phyloP scores from a whole-genome alignment of 2,888 invertebrate species.

The Subacronicta megacephala region DNA sequence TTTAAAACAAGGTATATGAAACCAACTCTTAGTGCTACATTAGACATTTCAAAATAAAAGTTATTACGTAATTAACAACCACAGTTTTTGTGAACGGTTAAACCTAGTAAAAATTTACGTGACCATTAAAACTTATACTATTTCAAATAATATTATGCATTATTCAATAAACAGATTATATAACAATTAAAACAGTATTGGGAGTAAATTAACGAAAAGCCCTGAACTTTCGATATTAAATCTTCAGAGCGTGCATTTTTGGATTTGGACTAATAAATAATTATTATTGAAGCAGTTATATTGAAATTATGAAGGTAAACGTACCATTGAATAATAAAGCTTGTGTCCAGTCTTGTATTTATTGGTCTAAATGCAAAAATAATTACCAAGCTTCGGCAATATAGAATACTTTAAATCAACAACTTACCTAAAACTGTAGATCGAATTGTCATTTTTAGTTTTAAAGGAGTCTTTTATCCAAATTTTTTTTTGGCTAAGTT shows the following conservation, averaged over 20 bases:
- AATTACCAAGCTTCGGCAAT: slow-evolving; percentile 39
- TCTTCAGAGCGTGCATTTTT: neutral
- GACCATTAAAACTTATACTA: slow-evolving; percentile 23
- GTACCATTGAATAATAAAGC: slow-evolving; percentile 11
- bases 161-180: slow-evolving; percentile 9
- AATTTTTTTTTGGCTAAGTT: neutral
- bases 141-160: slow-evolving; percentile 31
- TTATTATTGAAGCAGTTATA: neutral
- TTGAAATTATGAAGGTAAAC: slow-evolving; percentile 21
- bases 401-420: slow-evolving; percentile 17
- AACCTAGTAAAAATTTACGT: slow-evolving; percentile 18
- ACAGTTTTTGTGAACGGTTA: slow-evolving; percentile 27
- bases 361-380: slow-evolving; percentile 43
- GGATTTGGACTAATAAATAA: neutral
- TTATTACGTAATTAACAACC: slow-evolving; percentile 33
- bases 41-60: slow-evolving; percentile 2
- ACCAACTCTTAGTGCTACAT: slow-evolving; percentile 3
- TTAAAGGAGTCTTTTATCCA: slow-evolving; percentile 4
- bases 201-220: neutral
- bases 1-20: neutral
- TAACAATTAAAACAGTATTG: slow-evolving; percentile 4
- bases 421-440: slow-evolving; percentile 25
- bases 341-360: slow-evolving; percentile 46
- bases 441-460: slow-evolving; percentile 9
- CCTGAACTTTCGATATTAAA: neutral